Base-by-base conservation (phyloP, 2,113 vertebrate genomes). In the Gnathonemus echidnorhynchus region DNA sequence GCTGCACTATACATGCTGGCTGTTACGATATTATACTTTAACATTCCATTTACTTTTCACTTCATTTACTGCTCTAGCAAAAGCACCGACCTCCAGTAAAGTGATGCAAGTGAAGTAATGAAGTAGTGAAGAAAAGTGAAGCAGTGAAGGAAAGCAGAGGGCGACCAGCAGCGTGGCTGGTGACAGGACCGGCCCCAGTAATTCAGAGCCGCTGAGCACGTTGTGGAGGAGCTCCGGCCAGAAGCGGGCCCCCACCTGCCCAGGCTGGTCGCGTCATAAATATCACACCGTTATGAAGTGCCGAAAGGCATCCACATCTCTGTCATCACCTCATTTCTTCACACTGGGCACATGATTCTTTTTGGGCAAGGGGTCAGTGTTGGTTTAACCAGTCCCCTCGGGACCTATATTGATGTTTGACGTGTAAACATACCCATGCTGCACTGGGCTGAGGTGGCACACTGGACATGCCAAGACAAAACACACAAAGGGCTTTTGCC, bases 11-110 rank as follows among this genome's bases (percentile, higher is more conserved):
- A n/a, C 83, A 46, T 11, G 45, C 83, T 5, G 24, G 42, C 45
- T 39, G 45, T 48, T n/a, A 45, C 2, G 21, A 85, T 85, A 48
- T 48, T 46, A 85, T 85, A 48, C 19, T 85, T 85, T 85, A 85
- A 85, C 83, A 85, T 48, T 85, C 42, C 83, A 85, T 85, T 85
- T 85, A 85, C 83, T 85, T 85, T 85, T 48, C 39, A 85, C 83
- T 46, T 85, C 83, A 85, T 85, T 85, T 48, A 46, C 39, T 85
- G 83, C 83, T 48, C 83, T n/a, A 48, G 42, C 45, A 48, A 85
- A 42, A 85, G 83, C 45, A 48, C 83, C 10, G 3, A 46, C 83
- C 24, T 21, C 83, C 83, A 85, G 35, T 48, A 85, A 83, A 48
- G 45, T 10, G 83, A 85, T 48, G 19, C 21, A 48, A 85, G 83